A percentile compares a stretch with the other conserved stretches of the same genome.
phyloP scores from a whole-genome alignment of 1,140 invertebrate genomes.

The Portunus trituberculatus region DNA sequence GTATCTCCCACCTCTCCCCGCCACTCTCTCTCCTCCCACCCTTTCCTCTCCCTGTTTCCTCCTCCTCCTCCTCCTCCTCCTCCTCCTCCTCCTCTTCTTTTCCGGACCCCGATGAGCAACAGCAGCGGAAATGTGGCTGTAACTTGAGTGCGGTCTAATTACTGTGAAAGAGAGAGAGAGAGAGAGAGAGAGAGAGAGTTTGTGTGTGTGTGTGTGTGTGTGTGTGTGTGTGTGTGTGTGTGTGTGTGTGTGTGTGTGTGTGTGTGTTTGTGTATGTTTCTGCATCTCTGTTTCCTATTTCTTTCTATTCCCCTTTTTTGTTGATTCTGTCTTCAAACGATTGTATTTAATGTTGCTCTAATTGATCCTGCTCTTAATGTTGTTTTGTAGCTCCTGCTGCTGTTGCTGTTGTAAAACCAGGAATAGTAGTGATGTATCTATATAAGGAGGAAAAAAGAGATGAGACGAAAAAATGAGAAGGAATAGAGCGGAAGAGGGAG shows the following conservation, averaged over 20 bases:
- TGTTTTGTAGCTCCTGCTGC: too few species aligned
- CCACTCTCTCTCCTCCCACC: neutral
- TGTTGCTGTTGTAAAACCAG: too few species aligned
- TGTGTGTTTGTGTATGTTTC: too few species aligned
- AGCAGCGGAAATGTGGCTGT: neutral
- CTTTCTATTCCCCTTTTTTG: too few species aligned
- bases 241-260: too few species aligned
- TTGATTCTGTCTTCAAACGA: too few species aligned
- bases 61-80: neutral
- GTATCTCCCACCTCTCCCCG: neutral
- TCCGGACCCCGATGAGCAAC: neutral
- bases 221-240: too few species aligned
- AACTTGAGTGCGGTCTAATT: slow-evolving; percentile 13
- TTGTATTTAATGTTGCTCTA: too few species aligned
- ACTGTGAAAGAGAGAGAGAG: neutral
- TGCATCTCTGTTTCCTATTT: too few species aligned
- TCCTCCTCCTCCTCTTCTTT: neutral
- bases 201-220: too few species aligned
- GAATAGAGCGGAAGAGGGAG: slow-evolving; percentile 1
- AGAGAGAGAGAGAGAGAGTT: neutral
- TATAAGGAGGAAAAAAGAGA: slow-evolving; percentile 32
- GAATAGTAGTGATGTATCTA: neutral
- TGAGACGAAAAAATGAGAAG: slow-evolving; percentile 25
- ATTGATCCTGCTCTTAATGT: too few species aligned
- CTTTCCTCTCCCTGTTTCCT: neutral